Percentiles rank a stretch among this genome's conserved stretches.
These are phyloP conservation scores for Halichoerus grypus DNA, from an alignment of 2,113 vertebrate genomes.

Conservation along the genomic window DNA sequence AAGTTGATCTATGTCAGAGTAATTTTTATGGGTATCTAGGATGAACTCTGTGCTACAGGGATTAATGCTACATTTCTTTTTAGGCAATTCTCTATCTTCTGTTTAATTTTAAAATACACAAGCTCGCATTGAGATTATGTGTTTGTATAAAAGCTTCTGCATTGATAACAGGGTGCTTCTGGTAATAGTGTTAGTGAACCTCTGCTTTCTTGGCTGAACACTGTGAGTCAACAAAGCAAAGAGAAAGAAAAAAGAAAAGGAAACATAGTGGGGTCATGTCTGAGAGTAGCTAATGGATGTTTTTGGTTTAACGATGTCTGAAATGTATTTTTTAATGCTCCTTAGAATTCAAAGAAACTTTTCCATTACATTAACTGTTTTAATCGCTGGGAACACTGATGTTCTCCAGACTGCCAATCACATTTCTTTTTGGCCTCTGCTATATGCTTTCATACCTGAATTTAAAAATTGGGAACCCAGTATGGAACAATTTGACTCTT, in stretches of 20 bases:
- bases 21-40: slow-evolving; percentile 18
- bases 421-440: slow-evolving; percentile 12
- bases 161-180: background rate
- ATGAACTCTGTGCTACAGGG: background rate
- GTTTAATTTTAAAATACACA: slow-evolving; percentile 22
- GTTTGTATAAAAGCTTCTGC: slow-evolving; percentile 33
- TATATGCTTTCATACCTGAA: background rate
- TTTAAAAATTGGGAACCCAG: background rate
- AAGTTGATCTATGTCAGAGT: slow-evolving; percentile 49
- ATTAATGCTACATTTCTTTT: slow-evolving; percentile 11
- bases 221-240: background rate
- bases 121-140: background rate
- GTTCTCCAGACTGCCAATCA: background rate
- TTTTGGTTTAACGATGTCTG: slow-evolving; percentile 67
- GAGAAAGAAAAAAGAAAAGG: background rate
- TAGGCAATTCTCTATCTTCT: background rate
- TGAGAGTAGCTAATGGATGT: slow-evolving; percentile 46
- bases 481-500: background rate
- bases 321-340: slow-evolving; percentile 69
- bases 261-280: background rate
- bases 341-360: slow-evolving; percentile 64
- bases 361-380: slow-evolving; percentile 52
- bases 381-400: background rate
- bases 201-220: slow-evolving; percentile 18
- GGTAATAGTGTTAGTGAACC: background rate